phyloP scores from a whole-genome alignment of 2,888 invertebrate genomes.

The Polymixis flavicincta region DNA sequence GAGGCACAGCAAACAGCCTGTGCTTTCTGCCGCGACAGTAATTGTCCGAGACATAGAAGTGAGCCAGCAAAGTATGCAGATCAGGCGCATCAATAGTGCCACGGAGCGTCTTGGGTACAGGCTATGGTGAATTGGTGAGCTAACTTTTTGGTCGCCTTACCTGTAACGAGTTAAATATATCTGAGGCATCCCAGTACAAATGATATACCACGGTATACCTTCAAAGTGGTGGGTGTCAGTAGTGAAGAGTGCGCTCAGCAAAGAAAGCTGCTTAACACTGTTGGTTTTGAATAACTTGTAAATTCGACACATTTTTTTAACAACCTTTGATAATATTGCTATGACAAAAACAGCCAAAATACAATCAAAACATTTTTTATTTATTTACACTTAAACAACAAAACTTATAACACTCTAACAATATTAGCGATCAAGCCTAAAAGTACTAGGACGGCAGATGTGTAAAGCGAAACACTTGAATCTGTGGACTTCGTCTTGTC shows the following conservation, averaged over 20 bases:
- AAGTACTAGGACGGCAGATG: conserved; percentile 70
- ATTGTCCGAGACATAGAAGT: too few relatives aligned
- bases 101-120: too few relatives aligned
- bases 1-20: too few relatives aligned
- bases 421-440: conserved; percentile 69
- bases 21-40: too few relatives aligned
- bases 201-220: too few relatives aligned
- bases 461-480: conserved; percentile 61
- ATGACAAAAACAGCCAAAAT: neutral
- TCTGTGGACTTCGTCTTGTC: conserved; percentile 52
- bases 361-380: conserved; percentile 4
- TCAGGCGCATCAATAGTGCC: too few relatives aligned
- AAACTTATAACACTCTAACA: conserved; percentile 40
- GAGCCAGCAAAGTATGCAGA: too few relatives aligned
- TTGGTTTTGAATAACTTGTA: neutral
- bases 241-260: neutral
- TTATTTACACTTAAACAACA: conserved; percentile 25
- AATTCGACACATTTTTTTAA: neutral
- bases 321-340: neutral
- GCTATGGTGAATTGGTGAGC: too few relatives aligned
- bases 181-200: too few relatives aligned
- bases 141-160: too few relatives aligned
- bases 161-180: too few relatives aligned
- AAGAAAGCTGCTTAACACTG: neutral
- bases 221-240: too few relatives aligned